These are phyloP conservation scores for Onychorhynchus coronatus DNA, from an alignment of 2,113 vertebrate genomes.

Conservation along the genomic window DNA sequence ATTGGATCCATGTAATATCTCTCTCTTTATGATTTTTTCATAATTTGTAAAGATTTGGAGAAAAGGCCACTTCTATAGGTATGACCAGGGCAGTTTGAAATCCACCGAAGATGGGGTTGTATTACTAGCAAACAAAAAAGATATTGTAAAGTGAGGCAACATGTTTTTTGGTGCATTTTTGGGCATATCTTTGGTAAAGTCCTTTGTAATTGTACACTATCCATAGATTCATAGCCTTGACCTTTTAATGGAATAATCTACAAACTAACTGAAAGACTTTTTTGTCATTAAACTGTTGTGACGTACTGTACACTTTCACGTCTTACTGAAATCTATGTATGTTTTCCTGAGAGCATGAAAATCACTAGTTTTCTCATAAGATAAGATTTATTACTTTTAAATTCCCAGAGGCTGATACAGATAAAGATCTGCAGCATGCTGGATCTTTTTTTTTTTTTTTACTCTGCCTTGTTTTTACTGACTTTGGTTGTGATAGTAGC, in stretches of 20 bases:
- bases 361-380: not conserved
- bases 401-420: not conserved
- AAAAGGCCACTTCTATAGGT: not conserved
- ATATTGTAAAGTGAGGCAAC: not conserved
- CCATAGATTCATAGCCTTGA: not conserved
- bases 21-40: not conserved
- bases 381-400: not conserved
- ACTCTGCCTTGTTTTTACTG: not conserved
- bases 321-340: not conserved
- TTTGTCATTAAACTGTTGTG: not conserved
- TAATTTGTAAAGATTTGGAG: not conserved
- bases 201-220: not conserved
- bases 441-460: not conserved
- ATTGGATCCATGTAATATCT: not conserved
- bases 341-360: not conserved
- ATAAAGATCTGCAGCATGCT: fast-evolving
- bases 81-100: not conserved
- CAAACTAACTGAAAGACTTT: not conserved
- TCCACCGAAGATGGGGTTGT: not conserved
- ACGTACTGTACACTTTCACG: not conserved
- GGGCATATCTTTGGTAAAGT: not conserved
- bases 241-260: not conserved
- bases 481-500: not conserved
- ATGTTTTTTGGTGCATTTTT: not conserved
- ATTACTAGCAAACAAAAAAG: not conserved